These are phyloP conservation scores for Temnopleurus reevesii DNA, from an alignment of 53 echinoderm and acorn worm species.

Conservation along the genomic window DNA sequence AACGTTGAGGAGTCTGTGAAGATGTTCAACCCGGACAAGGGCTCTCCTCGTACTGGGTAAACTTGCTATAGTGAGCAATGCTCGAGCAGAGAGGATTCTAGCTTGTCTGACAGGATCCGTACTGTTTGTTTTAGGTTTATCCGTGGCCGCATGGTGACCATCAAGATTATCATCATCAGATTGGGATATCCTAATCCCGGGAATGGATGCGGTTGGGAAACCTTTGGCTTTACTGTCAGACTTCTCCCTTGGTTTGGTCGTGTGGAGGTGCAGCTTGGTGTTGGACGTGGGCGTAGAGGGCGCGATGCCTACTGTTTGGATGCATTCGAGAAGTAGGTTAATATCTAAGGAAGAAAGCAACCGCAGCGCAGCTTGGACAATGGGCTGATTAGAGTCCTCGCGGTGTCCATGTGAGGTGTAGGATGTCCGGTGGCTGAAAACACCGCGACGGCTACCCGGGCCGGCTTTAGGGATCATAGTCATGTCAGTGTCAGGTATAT, in stretches of 20 bases:
- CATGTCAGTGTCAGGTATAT: conserved; percentile 51
- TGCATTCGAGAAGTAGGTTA: conserved; percentile 72
- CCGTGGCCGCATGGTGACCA: not conserved
- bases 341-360: conserved; percentile 74
- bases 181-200: conserved; percentile 51
- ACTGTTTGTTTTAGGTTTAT: conserved; percentile 8
- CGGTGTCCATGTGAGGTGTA: conserved; percentile 48
- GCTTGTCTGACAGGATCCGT: conserved; percentile 58
- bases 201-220: conserved; percentile 29
- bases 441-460: conserved; percentile 43
- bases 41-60: conserved; percentile 74
- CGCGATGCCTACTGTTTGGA: conserved; percentile 63
- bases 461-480: not conserved
- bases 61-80: conserved; percentile 73
- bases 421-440: conserved; percentile 48
- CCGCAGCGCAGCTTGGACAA: conserved; percentile 63
- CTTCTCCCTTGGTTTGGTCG: conserved; percentile 45
- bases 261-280: not conserved
- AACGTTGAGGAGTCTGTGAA: conserved; percentile 68
- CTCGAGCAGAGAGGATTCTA: conserved; percentile 68
- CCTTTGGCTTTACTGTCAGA: conserved; percentile 35
- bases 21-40: conserved; percentile 68
- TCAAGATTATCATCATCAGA: conserved; percentile 37
- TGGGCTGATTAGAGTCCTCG: conserved; percentile 28
- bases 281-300: not conserved